phyloP scores from a whole-genome alignment of 2,888 invertebrate species.

The Meteorus colon region DNA sequence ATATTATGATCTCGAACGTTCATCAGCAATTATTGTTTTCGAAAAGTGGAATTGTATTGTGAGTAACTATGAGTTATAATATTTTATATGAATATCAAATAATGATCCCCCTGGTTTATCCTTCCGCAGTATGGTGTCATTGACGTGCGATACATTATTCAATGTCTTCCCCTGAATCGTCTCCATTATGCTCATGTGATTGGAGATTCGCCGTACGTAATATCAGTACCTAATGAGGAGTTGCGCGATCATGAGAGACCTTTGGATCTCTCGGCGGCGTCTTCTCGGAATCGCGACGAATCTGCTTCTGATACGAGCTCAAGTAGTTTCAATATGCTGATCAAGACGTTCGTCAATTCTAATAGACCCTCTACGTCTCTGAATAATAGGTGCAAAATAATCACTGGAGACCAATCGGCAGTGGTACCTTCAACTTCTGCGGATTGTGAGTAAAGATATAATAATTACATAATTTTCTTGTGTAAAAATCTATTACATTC shows the following conservation, averaged over 20 bases:
- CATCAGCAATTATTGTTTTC: no score
- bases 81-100: no score
- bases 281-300: neutral
- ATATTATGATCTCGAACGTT: no score
- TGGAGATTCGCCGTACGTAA: neutral
- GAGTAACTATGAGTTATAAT: no score
- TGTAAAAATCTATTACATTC: no score
- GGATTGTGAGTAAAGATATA: neutral
- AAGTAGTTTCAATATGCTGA: neutral
- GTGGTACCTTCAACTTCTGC: no score
- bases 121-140: neutral
- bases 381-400: neutral
- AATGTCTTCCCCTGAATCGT: neutral
- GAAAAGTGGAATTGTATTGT: no score
- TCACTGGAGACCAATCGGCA: neutral
- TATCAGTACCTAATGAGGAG: neutral
- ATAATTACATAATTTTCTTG: neutral
- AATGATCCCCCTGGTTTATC: no score
- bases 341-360: neutral
- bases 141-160: neutral
- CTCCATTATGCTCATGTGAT: neutral
- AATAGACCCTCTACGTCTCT: neutral
- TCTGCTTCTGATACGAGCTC: neutral
- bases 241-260: neutral
- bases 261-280: neutral